These are phyloP conservation scores for Furcula furcula DNA, from an alignment of 2,888 invertebrate genomes.

Conservation along the genomic window DNA sequence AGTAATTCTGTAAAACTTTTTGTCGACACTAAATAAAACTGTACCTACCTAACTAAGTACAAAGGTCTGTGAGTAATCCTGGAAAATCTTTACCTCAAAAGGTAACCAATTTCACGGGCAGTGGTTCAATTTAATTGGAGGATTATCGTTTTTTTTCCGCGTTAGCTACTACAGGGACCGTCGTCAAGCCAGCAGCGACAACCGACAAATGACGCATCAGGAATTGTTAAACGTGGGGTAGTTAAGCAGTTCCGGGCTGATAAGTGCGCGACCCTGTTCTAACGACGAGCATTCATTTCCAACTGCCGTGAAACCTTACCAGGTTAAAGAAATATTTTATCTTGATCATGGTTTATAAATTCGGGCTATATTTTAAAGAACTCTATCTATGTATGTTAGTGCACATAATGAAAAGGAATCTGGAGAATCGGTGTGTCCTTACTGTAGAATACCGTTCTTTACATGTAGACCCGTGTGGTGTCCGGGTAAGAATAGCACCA, in stretches of 20 bases:
- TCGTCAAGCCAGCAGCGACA: conserved; percentile 66
- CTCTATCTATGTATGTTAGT: too few relatives aligned
- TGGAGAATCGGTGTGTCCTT: too few relatives aligned
- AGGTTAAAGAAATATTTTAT: too few relatives aligned
- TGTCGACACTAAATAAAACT: too few relatives aligned
- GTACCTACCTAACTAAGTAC: not conserved
- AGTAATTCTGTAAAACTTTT: too few relatives aligned
- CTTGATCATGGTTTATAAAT: too few relatives aligned
- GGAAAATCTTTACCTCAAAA: conserved; percentile 56
- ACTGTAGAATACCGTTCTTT: too few relatives aligned
- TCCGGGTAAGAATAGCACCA: too few relatives aligned
- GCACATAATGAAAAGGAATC: too few relatives aligned
- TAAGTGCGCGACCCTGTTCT: conserved; percentile 9
- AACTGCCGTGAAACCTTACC: not conserved
- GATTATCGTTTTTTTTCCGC: conserved; percentile 71
- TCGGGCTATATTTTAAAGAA: too few relatives aligned
- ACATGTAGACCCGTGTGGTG: too few relatives aligned
- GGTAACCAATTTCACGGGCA: conserved; percentile 77
- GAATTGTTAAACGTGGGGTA: conserved; percentile 36
- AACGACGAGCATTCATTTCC: not conserved
- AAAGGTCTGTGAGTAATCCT: conserved; percentile 23
- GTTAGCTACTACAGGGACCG: conserved; percentile 53
- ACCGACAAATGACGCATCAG: conserved; percentile 70
- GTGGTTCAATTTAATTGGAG: conserved; percentile 75
- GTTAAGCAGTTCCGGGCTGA: conserved; percentile 25